Evolutionary conservation across 2,113 vertebrate genomes (phyloP), one percentile per base, ranked within the genome.

Genomic region (Lophius piscatorius): DNA sequence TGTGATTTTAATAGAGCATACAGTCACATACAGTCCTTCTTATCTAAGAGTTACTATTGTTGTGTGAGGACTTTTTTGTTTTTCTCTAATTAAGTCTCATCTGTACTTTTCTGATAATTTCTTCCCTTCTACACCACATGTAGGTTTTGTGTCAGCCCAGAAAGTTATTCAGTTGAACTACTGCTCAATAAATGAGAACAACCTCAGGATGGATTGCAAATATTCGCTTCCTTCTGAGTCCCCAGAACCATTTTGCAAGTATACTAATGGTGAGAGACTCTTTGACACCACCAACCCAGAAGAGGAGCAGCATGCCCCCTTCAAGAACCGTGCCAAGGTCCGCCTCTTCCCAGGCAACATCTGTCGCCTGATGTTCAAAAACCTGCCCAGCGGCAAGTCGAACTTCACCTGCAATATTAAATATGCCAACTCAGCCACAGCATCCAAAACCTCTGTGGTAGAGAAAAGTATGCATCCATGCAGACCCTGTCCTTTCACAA

Each of bases 381-480:
- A 80, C 52, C 58, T 89, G 23, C 60, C 83, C 22, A 63, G 29
- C 0, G 84, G 83, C 39, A 77, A 81, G 51, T 63, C 82, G 44
- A 87, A 72, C 51, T 89, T 86, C 72, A 88, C 76, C 63, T 92
- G 91, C 81, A 82, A 50, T 63, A 84, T 91, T 68, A 80, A 57
- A 29, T 70, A 70, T 54, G 28, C 13, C 0, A 38, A 70, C 24
- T 63, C 56, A 2, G 20, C 5, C 20, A 47, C 29, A 0, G 75
- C 31, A 0, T 11, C 52, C 38, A 76, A 83, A 71, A 63, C 63
- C 11, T 71, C 56, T 9, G 44, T 49, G 42, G 78, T 91, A 1
- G 84, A 89, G 1, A 90, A 88, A 72, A 87, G 91, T 92, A 88
- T 89, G 87, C 23, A 4, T 11, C 21, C 12, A 2, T 29, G 2